Conservation (phyloP, 2,797 vertebrate species). For the Xiphorhynchus erythropygius region DNA sequence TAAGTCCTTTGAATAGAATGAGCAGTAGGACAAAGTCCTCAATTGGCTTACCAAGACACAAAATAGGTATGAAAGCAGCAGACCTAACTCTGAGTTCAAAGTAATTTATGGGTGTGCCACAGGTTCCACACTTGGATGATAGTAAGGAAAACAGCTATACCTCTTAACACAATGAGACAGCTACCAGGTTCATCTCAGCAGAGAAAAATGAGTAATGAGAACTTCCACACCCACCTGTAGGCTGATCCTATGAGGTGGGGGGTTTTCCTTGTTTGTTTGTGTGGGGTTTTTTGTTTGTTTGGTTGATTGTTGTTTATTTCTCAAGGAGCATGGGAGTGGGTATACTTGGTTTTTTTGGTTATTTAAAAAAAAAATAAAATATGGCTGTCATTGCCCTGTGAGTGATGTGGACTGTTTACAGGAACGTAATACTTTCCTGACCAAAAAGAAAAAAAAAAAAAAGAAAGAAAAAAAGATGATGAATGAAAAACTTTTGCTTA, state of each 20-base stretch:
- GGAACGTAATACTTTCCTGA: not conserved
- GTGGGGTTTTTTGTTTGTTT: not conserved
- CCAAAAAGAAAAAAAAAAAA: not conserved
- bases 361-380: not conserved
- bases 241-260: accelerated
- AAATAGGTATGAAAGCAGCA: not conserved
- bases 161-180: not conserved
- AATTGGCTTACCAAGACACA: not conserved
- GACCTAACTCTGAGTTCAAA: not conserved
- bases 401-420: not conserved
- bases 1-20: not conserved
- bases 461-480: not conserved
- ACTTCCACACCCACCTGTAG: not conserved
- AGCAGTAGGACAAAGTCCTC: not conserved
- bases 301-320: not conserved
- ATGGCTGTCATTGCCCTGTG: not conserved
- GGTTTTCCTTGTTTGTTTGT: not conserved
- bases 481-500: not conserved
- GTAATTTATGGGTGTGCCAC: accelerated
- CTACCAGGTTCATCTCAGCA: not conserved
- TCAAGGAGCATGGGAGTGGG: too few species aligned
- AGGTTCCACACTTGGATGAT: not conserved
- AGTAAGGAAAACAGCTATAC: not conserved
- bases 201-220: not conserved
- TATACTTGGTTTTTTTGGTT: not conserved